phyloP scores from a whole-genome alignment of 2,888 invertebrate genomes.

The Andrena chrysosceles region DNA sequence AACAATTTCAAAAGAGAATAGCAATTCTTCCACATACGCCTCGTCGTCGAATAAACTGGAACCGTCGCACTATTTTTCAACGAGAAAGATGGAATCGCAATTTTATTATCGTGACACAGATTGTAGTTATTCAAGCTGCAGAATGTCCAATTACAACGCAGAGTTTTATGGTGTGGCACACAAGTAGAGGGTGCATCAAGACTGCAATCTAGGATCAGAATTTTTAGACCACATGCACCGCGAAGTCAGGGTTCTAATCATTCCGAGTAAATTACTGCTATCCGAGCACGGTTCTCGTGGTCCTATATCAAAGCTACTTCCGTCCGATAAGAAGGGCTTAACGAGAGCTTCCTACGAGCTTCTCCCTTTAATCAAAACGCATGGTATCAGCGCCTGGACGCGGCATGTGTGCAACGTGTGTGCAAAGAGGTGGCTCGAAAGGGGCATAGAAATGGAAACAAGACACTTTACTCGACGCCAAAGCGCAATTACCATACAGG shows the following conservation, averaged over 20 bases:
- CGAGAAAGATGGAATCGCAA: too few relatives aligned
- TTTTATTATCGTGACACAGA: too few relatives aligned
- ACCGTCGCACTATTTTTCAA: too few relatives aligned
- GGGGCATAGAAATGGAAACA: slow-evolving; percentile 1
- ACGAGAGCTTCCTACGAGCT: slow-evolving; percentile 46
- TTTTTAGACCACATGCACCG: neutral
- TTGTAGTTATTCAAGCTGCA: too few relatives aligned
- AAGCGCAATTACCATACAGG: neutral
- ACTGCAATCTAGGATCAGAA: neutral
- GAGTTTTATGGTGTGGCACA: too few relatives aligned
- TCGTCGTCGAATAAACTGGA: too few relatives aligned
- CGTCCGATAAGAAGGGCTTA: slow-evolving; percentile 60
- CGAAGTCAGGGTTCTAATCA: slow-evolving; percentile 29
- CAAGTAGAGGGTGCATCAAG: too few relatives aligned
- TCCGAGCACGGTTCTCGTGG: slow-evolving; percentile 16
- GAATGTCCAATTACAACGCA: too few relatives aligned
- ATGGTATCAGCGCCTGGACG: slow-evolving; percentile 20
- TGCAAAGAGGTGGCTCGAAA: neutral
- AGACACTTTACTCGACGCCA: neutral
- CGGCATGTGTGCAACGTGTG: neutral
- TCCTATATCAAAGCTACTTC: slow-evolving; percentile 56
- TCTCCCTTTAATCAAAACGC: slow-evolving; percentile 65
- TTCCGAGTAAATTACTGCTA: slow-evolving; percentile 39
- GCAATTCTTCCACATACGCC: too few relatives aligned
- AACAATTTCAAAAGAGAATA: too few relatives aligned